A percentile compares a stretch with the other conserved stretches of the same genome.
Conservation (phyloP, 2,113 vertebrate genomes). For the Pandion haliaetus region DNA sequence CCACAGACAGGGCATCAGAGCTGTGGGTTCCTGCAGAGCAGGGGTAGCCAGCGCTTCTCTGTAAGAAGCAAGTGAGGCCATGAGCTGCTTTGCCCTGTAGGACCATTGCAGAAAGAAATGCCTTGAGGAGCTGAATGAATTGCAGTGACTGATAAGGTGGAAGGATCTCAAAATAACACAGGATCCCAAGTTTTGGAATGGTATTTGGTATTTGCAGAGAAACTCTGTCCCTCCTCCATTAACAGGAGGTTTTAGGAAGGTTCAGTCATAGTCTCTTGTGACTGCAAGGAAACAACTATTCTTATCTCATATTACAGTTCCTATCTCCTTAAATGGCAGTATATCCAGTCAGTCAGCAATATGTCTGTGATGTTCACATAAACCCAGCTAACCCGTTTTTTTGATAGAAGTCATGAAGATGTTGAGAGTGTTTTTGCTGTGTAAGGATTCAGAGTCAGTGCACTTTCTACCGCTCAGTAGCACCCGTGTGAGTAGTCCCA, state of each 20-base stretch:
- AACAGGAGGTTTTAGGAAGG: not conserved
- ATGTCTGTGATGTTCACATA: not conserved
- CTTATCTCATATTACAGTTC: not conserved
- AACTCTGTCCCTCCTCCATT: not conserved
- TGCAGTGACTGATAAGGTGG: not conserved
- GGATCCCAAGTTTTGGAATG: not conserved
- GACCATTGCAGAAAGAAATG: not conserved
- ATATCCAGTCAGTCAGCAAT: not conserved
- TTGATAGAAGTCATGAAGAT: not conserved
- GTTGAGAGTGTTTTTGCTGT: not conserved
- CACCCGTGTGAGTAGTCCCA: rapidly evolving
- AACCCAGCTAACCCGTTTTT: not conserved
- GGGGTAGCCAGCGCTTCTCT: not conserved
- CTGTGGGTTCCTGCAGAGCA: not conserved
- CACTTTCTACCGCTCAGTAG: not conserved
- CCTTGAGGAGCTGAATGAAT: not conserved
- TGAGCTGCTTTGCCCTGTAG: not conserved
- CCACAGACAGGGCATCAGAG: not conserved
- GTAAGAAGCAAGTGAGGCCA: not conserved
- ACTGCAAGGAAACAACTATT: not conserved
- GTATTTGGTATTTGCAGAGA: not conserved
- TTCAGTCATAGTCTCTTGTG: not conserved
- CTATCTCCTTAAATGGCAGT: not conserved
- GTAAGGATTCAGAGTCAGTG: not conserved
- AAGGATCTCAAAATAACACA: not conserved